A percentile compares a stretch with the other conserved stretches of the same genome.
phyloP scores from a whole-genome alignment of 2,113 vertebrate genomes.

The Chaetura pelagica region DNA sequence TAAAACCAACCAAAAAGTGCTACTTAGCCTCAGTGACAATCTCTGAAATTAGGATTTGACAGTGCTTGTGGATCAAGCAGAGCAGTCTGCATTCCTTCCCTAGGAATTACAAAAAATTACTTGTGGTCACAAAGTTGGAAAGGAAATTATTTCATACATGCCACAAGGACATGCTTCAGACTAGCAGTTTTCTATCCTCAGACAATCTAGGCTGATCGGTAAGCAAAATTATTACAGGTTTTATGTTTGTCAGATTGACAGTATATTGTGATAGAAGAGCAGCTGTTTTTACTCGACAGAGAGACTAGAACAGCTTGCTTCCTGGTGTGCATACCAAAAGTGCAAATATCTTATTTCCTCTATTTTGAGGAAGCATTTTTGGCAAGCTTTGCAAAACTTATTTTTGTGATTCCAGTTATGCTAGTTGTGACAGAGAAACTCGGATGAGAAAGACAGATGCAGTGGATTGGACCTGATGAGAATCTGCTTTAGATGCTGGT shows the following conservation, averaged over 20 bases:
- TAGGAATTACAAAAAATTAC: background rate
- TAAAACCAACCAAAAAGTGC: background rate
- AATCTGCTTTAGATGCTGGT: background rate
- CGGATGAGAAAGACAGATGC: background rate
- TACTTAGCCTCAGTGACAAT: background rate
- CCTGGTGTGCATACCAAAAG: background rate
- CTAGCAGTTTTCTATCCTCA: background rate
- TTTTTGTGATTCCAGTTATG: background rate
- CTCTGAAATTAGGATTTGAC: background rate
- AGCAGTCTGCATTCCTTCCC: background rate
- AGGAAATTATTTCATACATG: background rate
- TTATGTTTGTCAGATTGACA: background rate
- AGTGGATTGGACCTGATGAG: background rate
- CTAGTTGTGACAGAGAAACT: background rate
- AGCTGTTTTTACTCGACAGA: background rate
- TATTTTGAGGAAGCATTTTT: conserved; percentile 16
- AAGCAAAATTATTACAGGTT: background rate
- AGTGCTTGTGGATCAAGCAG: background rate
- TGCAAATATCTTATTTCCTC: background rate
- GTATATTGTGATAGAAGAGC: background rate
- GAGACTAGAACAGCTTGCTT: background rate
- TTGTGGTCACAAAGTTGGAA: background rate
- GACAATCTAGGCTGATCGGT: background rate
- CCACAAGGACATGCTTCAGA: background rate
- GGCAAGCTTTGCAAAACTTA: background rate